Evolutionary conservation across 2,797 vertebrate species (phyloP).

Genomic region (Microcaecilia unicolor): DNA sequence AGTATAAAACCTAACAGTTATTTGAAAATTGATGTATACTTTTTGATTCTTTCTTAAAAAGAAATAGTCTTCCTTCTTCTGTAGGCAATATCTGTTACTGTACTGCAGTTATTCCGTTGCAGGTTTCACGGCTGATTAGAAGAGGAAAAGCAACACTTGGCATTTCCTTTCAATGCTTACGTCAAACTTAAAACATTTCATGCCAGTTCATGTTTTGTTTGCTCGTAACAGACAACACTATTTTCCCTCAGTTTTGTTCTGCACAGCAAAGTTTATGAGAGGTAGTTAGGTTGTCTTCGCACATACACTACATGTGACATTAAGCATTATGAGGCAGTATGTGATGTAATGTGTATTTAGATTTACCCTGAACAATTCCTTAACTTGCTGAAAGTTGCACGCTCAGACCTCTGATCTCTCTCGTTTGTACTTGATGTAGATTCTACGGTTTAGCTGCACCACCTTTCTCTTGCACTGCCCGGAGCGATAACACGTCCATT

Average conservation of each 20-base stretch:
- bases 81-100: constrained; percentile 76
- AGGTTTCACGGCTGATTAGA: not conserved
- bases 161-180: not conserved
- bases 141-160: not conserved
- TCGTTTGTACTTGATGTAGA: not conserved
- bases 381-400: constrained; percentile 9
- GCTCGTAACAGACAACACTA: constrained; percentile 14
- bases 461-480: constrained; percentile 72
- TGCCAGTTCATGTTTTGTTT: not conserved
- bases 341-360: not conserved
- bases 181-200: not conserved
- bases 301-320: constrained; percentile 7
- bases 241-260: constrained; percentile 6
- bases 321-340: constrained; percentile 7
- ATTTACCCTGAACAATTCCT: constrained; percentile 6
- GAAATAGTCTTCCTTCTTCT: constrained; percentile 79
- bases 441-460: constrained; percentile 39
- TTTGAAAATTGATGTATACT: constrained; percentile 33
- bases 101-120: constrained; percentile 18
- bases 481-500: constrained; percentile 80
- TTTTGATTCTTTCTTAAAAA: constrained; percentile 60
- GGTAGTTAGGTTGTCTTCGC: not conserved
- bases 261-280: constrained; percentile 12
- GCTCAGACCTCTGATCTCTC: not conserved
- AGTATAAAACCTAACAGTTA: constrained; percentile 49